Percentiles rank a stretch among this genome's conserved stretches.
Conservation (phyloP, 1,140 invertebrate species). For the Stegodyphus dumicola region DNA sequence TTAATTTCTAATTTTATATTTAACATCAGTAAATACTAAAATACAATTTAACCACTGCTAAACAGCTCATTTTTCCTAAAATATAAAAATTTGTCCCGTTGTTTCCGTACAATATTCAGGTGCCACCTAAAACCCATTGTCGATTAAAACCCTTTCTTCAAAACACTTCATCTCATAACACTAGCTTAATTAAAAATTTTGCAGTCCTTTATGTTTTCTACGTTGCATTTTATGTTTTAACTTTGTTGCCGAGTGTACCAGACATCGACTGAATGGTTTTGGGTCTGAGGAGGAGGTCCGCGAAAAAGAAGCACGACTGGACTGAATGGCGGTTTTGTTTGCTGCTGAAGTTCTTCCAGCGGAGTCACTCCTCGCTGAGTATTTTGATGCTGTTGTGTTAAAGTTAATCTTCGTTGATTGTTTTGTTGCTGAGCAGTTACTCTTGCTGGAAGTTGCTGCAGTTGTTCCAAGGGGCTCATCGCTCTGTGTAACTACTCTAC, state of each 20-base stretch:
- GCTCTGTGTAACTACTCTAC: background rate
- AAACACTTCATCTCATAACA: background rate
- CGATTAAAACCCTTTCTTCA: background rate
- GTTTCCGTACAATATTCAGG: background rate
- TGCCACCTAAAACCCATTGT: background rate
- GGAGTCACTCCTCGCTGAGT: background rate
- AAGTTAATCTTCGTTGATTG: background rate
- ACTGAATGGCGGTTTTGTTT: constrained; percentile 48
- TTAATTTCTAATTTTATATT: too few relatives aligned
- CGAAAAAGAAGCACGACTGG: constrained; percentile 35
- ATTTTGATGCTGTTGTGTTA: constrained; percentile 2
- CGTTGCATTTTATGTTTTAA: too few relatives aligned
- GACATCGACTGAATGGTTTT: constrained; percentile 48
- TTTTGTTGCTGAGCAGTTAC: background rate
- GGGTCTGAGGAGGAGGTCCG: constrained; percentile 38
- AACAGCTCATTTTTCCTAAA: background rate
- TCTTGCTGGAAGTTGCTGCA: background rate
- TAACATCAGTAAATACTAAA: too few relatives aligned
- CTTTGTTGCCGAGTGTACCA: constrained; percentile 41
- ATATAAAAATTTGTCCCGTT: background rate
- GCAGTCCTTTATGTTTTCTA: background rate
- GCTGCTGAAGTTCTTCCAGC: constrained; percentile 26
- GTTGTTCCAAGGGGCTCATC: background rate
- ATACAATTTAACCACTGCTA: too few relatives aligned
- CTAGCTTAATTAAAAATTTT: background rate